These are phyloP conservation scores for Lepilemur ruficaudatus DNA, from an alignment of 2,797 vertebrate species.

Conservation along the genomic window DNA sequence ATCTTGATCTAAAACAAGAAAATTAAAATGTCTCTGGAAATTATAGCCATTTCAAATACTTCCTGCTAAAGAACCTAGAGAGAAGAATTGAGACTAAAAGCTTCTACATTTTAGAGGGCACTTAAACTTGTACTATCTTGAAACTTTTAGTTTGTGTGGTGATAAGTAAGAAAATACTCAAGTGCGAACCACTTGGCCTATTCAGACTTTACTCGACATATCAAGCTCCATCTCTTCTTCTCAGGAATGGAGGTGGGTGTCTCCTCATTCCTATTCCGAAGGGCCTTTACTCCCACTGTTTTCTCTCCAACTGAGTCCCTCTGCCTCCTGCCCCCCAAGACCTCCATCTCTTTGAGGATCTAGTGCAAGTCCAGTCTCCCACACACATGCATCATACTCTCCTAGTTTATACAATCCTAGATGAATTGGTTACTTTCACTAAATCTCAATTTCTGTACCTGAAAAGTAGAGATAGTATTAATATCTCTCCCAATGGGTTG, in stretches of 20 bases:
- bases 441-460: neutral
- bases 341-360: neutral
- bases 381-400: fast-evolving
- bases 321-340: neutral
- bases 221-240: neutral
- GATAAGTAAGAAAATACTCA: neutral
- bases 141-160: neutral
- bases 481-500: neutral
- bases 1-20: neutral
- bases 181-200: neutral
- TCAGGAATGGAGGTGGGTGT: too few relatives aligned
- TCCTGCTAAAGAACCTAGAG: neutral
- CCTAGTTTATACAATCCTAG: neutral
- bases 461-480: neutral
- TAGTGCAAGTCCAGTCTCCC: neutral
- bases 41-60: neutral
- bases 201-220: neutral
- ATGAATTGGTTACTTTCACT: fast-evolving
- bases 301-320: neutral
- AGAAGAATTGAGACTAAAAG: neutral
- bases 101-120: neutral
- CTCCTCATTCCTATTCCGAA: neutral
- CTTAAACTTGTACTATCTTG: neutral
- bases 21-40: neutral
- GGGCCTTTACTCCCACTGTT: neutral